A percentile compares a stretch with the other conserved stretches of the same genome.
Evolutionary conservation across 37 sponge, comb jelly and placozoan species (phyloP).

Genomic region (Ianthella basta): DNA sequence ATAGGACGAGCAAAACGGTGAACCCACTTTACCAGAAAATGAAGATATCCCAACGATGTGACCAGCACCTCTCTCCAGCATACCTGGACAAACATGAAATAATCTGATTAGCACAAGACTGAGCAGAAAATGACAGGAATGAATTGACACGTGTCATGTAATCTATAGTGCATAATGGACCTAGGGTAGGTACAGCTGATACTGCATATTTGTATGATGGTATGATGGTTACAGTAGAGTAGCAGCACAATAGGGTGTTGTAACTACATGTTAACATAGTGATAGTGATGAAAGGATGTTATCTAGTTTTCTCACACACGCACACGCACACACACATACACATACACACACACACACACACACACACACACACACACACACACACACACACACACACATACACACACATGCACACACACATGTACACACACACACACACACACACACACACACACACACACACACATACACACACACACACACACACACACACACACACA

Average conservation of each 20-base stretch:
- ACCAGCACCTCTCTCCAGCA: conserved; percentile 51
- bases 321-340: background rate
- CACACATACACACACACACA: conserved; percentile 22
- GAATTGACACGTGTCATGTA: background rate
- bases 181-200: too few relatives aligned
- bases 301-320: too few relatives aligned
- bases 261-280: too few relatives aligned
- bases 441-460: conserved; percentile 34
- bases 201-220: background rate
- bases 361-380: conserved; percentile 25
- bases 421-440: conserved; percentile 15
- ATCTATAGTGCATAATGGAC: background rate
- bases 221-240: background rate
- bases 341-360: conserved; percentile 7
- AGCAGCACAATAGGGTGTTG: too few relatives aligned
- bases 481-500: conserved; percentile 25
- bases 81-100: conserved; percentile 21
- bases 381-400: conserved; percentile 11
- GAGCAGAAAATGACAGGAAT: background rate
- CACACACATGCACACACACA: conserved; percentile 2
- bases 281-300: too few relatives aligned
- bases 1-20: conserved; percentile 39
- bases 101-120: background rate
- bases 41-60: conserved; percentile 69
- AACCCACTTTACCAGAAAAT: conserved; percentile 41